Conservation (phyloP, 1,140 invertebrate genomes). For the Trachelipus rathkii region DNA sequence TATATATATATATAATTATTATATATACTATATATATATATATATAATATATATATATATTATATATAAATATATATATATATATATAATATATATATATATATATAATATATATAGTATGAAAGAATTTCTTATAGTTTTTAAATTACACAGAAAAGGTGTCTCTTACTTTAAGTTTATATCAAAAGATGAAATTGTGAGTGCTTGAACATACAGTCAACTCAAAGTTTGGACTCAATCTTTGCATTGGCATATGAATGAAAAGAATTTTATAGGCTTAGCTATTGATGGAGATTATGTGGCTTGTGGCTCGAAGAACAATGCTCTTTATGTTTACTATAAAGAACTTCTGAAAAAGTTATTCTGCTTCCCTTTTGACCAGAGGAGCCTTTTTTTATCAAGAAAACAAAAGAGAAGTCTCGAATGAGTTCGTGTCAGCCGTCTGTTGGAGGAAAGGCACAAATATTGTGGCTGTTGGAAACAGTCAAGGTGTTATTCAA, state of each 20-base stretch:
- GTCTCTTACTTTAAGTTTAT: constrained; percentile 95
- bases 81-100: no score
- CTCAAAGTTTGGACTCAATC: constrained; percentile 91
- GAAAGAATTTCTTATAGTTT: constrained; percentile 73
- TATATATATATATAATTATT: no score
- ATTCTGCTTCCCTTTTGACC: constrained; percentile 84
- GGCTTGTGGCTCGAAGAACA: constrained; percentile 93
- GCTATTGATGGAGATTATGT: constrained; percentile 92
- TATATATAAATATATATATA: no score
- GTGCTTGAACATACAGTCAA: constrained; percentile 91
- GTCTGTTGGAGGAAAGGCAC: constrained; percentile 88
- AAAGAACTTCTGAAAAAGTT: constrained; percentile 82
- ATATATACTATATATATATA: no score
- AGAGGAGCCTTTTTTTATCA: constrained; percentile 75
- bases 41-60: no score
- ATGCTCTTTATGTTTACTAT: constrained; percentile 90
- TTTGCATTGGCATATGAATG: constrained; percentile 90
- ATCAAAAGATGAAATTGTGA: constrained; percentile 82
- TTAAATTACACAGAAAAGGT: constrained; percentile 89
- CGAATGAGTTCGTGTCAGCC: constrained; percentile 90
- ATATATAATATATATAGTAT: constrained; percentile 58
- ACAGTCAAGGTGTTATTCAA: constrained; percentile 90
- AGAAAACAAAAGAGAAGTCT: constrained; percentile 69
- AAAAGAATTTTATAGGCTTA: constrained; percentile 96
- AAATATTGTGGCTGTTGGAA: constrained; percentile 87